Evolutionary conservation across 2,797 vertebrate genomes (phyloP), one percentile per base, ranked within the genome.

Genomic region (Crocidura indochinensis): DNA sequence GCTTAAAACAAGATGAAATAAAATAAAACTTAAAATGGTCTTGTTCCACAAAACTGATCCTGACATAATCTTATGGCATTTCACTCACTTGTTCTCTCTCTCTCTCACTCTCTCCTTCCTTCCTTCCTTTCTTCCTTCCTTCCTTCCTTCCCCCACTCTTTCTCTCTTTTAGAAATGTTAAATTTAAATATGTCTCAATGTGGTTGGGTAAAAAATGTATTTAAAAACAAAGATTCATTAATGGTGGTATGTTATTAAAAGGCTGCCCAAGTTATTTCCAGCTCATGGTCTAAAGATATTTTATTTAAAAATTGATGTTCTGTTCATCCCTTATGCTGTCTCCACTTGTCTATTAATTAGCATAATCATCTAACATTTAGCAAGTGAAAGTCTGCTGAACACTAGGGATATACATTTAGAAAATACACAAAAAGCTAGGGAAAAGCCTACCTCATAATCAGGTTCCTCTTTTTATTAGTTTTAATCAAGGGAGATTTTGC

Each of bases 1-100:
- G 84, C 90, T 94, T 91, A 93, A 96, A 96, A 96, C 93, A 96
- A 91, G 89, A 84, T 56, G 77, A 65, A 87, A 91, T 27, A 95
- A 94, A 95, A 96, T 90, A 94, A 31, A 94, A 91, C 81, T 75
- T 53, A 87, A 84, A 82, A 73, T 87, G 72, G 56, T 86, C 27
- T 88, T 81, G 67, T 88, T 85, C 81, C 93, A 5, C 44, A 20
- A 31, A 88, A 44, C 2, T 67, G 62, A 24, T 46, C 78, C 44
- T 65, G 31, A 44, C 38, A 53, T 72, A 3, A 2, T 38, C 38
- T 38, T 38, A 20, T 51, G 51, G 51, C 10, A 51, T 51, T 51
- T 38, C 38, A 38, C 38, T 38, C 38, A 38, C 38, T 38, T 38
- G 38, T 38, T 38, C 5, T 38, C 38, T 38, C 38, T 38, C 5